These are phyloP conservation scores for Drosophila diplacantha DNA, from an alignment of 2,888 invertebrate genomes.

Conservation along the genomic window DNA sequence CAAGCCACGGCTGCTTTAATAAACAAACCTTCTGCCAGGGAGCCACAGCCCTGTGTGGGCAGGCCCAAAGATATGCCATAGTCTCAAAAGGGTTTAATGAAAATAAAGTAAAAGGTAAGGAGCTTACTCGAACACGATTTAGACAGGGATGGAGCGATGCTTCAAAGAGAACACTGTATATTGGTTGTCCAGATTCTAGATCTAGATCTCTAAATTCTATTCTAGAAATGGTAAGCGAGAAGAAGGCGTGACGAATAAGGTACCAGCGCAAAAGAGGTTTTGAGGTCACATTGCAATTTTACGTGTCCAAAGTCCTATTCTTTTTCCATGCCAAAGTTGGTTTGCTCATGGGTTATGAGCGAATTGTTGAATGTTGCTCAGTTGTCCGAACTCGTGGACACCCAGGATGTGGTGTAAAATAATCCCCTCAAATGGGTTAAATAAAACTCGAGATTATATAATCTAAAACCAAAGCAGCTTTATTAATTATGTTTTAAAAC, in stretches of 20 bases:
- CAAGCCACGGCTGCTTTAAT: constrained; percentile 35
- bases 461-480: constrained; percentile 46
- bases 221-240: no score
- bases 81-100: background rate
- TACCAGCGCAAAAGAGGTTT: no score
- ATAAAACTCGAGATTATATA: constrained; percentile 7
- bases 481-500: constrained; percentile 40
- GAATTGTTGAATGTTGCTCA: no score
- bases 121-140: background rate
- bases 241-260: no score
- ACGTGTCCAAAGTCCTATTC: no score
- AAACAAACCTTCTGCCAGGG: constrained; percentile 19
- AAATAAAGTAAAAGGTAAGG: no score
- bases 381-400: no score
- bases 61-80: constrained; percentile 10
- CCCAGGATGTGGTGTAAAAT: background rate
- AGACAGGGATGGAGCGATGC: background rate
- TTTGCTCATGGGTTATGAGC: no score
- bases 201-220: no score
- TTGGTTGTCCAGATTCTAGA: no score
- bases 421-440: background rate
- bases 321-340: no score
- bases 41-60: background rate
- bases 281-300: background rate
- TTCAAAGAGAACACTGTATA: no score